Evolutionary conservation across 2,888 invertebrate species (phyloP), one percentile per base, ranked within the genome.

Genomic region (Gonocerus acuteangulatus): DNA sequence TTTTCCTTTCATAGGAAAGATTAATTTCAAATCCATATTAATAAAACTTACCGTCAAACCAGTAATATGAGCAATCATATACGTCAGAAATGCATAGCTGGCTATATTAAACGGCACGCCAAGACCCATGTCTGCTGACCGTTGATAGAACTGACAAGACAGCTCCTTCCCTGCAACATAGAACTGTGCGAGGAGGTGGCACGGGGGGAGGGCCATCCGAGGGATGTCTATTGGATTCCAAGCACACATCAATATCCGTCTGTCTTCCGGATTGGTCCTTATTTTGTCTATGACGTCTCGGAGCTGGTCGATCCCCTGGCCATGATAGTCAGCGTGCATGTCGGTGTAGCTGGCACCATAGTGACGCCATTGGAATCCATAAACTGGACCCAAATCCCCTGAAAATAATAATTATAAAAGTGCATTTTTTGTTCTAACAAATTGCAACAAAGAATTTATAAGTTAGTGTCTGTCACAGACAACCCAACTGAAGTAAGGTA

Each of bases 61-160:
- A n/a, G 94, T 93, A 18, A 97, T 82, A 72, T 95, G 91, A 21
- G 97, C 96, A 67, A 97, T 87, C 94, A 99, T 95, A 70, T 87
- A 87, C 2, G 95, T 95, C 2, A 97, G 79, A 23, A 97, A 74
- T 1, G 96, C 83, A 75, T 97, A 99, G 69, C 95, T 95, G 51
- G 97, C 96, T 69, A 99, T 94, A 75, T 97, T 97, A 74, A 97
- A 97, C 11, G 96, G 96, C 0, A 96, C 95, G n/a, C 97, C 97
- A 1, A 97, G 79, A 1, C 95, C 95, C 87, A 97, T 91, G 73
- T 99, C 97, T 6, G 94, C 97, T 69, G 95, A 95, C 67, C 97
- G 81, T 75, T 99, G 97, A 73, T 96, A 96, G 67, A 97, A 74
- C 69, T 93, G 87, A 71, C 95, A 95, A 0, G 92, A 93, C 1